A percentile compares a stretch with the other conserved stretches of the same genome.
phyloP scores from a whole-genome alignment of 2,888 invertebrate species.

The Pasiphila rectangulata region DNA sequence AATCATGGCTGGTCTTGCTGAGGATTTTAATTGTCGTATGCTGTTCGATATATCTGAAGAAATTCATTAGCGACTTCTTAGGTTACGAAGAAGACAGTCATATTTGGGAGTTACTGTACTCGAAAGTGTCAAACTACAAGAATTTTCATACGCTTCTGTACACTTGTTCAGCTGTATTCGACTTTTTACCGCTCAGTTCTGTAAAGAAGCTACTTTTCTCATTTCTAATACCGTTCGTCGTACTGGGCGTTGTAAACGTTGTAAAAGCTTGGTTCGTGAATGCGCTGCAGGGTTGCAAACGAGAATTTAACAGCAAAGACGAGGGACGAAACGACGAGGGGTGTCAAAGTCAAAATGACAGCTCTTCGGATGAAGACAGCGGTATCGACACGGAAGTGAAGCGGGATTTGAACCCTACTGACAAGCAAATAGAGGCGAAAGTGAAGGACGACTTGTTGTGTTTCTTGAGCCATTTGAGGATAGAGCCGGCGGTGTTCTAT shows the following conservation, averaged over 20 bases:
- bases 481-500: constrained; percentile 83
- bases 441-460: constrained; percentile 29
- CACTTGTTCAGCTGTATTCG: constrained; percentile 88
- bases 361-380: constrained; percentile 72
- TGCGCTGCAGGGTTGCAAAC: constrained; percentile 27
- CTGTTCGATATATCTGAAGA: constrained; percentile 64
- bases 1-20: constrained; percentile 50
- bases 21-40: constrained; percentile 44
- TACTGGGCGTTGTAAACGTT: constrained; percentile 63
- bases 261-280: constrained; percentile 56
- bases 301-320: constrained; percentile 32
- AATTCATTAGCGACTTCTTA: constrained; percentile 55
- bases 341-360: constrained; percentile 27
- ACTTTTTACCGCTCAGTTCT: constrained; percentile 83
- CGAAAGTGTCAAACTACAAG: constrained; percentile 85
- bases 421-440: constrained; percentile 41
- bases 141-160: constrained; percentile 89
- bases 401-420: constrained; percentile 46
- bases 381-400: constrained; percentile 73
- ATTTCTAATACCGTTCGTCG: constrained; percentile 80
- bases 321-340: constrained; percentile 19
- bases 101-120: constrained; percentile 85
- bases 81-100: constrained; percentile 82
- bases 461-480: constrained; percentile 53
- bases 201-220: constrained; percentile 76